phyloP scores from a whole-genome alignment of 2,797 vertebrate genomes.

The Vultur gryphus region DNA sequence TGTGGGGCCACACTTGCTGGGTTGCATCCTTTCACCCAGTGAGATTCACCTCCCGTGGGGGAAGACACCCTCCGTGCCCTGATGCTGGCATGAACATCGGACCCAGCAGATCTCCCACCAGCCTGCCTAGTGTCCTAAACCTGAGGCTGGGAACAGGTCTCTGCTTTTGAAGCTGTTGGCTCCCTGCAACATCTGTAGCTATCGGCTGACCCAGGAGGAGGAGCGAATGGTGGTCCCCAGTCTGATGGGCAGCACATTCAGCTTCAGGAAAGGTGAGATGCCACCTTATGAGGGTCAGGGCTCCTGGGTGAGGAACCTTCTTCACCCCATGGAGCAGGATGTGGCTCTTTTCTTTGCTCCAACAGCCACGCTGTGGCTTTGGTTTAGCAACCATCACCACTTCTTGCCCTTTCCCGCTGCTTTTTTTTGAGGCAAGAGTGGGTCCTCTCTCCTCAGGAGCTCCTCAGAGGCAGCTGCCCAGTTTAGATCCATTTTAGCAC shows the following conservation, averaged over 20 bases:
- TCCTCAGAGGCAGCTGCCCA: neutral
- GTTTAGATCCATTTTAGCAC: neutral
- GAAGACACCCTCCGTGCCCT: fast-evolving
- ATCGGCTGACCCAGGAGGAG: fast-evolving
- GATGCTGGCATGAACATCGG: fast-evolving
- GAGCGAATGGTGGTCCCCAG: neutral
- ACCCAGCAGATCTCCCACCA: neutral
- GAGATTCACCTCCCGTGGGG: neutral
- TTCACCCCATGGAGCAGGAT: neutral
- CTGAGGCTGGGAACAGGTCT: neutral
- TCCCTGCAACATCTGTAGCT: neutral
- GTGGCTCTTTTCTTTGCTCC: neutral
- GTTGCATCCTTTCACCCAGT: neutral
- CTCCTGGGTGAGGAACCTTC: neutral
- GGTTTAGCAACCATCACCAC: neutral
- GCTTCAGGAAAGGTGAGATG: neutral
- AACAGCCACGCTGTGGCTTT: neutral
- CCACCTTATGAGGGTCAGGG: neutral
- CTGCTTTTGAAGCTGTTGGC: neutral
- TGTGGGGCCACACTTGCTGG: fast-evolving
- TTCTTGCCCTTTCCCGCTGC: neutral
- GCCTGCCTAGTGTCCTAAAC: neutral
- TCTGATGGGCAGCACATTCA: fast-evolving
- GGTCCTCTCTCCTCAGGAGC: neutral
- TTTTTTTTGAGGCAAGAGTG: neutral